A percentile compares a stretch with the other conserved stretches of the same genome.
phyloP scores from a whole-genome alignment of 2,797 vertebrate genomes.

The Rhabdomys pumilio region DNA sequence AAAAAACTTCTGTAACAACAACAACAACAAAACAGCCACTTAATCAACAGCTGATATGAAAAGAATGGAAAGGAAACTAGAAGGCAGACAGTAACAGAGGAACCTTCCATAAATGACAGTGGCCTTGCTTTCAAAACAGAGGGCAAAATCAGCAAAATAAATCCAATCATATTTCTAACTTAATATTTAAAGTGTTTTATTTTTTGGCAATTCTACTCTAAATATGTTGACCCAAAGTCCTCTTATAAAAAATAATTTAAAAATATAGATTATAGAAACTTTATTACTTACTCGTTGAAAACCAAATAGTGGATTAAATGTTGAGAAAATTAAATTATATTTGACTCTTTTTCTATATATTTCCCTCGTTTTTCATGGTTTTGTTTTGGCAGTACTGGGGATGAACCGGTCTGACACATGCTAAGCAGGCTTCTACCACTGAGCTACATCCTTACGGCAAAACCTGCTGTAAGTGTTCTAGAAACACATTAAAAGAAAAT shows the following conservation, averaged over 20 bases:
- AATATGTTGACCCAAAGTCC: constrained; percentile 25
- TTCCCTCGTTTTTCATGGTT: neutral
- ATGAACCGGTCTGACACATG: neutral
- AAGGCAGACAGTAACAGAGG: neutral
- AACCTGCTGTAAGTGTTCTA: neutral
- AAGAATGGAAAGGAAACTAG: constrained; percentile 16
- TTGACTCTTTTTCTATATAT: constrained; percentile 32
- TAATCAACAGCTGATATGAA: constrained; percentile 54
- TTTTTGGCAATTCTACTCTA: constrained; percentile 51
- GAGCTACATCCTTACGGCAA: neutral
- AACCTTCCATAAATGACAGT: constrained; percentile 6
- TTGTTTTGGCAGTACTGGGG: neutral
- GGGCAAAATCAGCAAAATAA: neutral
- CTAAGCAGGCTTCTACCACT: neutral
- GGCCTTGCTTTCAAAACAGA: neutral
- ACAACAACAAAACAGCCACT: constrained; percentile 47
- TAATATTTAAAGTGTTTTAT: constrained; percentile 2
- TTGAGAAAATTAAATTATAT: constrained; percentile 58
- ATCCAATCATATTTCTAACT: constrained; percentile 48
- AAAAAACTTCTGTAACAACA: constrained; percentile 3
- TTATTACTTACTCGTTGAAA: constrained; percentile 71
- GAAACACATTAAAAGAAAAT: constrained; percentile 59
- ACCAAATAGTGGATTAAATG: constrained; percentile 48
- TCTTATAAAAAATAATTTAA: constrained; percentile 46
- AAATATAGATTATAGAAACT: constrained; percentile 37